Evolutionary conservation across 1,140 invertebrate species (phyloP), one percentile per base, ranked within the genome.

Genomic region (Halictus rubicundus): DNA sequence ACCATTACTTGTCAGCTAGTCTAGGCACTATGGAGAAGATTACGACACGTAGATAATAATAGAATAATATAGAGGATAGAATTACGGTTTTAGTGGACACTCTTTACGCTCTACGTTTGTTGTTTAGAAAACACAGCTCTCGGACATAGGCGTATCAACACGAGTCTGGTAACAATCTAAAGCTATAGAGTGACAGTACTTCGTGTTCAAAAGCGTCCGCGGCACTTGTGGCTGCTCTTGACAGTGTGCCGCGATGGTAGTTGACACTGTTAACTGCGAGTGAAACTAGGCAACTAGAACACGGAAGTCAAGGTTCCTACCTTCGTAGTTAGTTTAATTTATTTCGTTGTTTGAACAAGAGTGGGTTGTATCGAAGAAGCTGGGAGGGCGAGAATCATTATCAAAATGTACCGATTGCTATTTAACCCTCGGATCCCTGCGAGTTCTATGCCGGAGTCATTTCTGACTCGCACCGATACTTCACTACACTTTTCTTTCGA

Each of bases 1-100:
- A 84, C 78, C 46, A 78, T 85, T 88, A 89, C 85, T 88, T 83
- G 61, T 85, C 76, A 57, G 72, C 86, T 88, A 89, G 81, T 89
- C 88, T 89, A 89, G 64, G 59, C 10, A 83, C 87, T 89, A 88
- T 80, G 59, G 39, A 81, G 66, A 80, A 84, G 80, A 71, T 25
- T 78, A 78, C 60, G 68, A 78, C 76, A 82, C 74, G 60, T 78
- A 83, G 57, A 81, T 49, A 66, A 81, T 49, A 60, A 39, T 57
- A 78, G 49, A 64, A 63, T 59, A 69, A 46, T 49, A 61, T 49
- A 32, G 37, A 81, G 74, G 59, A 77, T 32, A 77, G 54, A 74
- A 27, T 46, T 78, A 78, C 76, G 57, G 25, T 19, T 57, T 57
- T 16, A 78, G 39, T 39, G 46, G 46, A 71, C 32, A 78, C 19